phyloP scores from a whole-genome alignment of 2,113 vertebrate species.

The Patagioenas fasciata region DNA sequence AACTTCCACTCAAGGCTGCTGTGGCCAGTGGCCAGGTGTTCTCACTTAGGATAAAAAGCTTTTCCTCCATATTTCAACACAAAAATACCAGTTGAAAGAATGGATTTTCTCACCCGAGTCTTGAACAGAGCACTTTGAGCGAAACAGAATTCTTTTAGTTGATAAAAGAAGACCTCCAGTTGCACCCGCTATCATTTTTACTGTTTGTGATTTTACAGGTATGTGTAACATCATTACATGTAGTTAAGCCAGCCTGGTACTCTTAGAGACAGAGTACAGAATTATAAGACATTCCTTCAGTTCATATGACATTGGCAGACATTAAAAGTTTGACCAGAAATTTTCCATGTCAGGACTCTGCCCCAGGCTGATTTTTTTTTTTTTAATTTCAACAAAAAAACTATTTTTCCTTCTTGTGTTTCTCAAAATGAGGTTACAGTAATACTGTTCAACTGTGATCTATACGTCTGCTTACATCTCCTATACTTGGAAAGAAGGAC shows the following conservation, averaged over 20 bases:
- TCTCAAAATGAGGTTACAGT: neutral
- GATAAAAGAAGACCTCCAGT: neutral
- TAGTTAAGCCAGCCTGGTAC: neutral
- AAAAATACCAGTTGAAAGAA: neutral
- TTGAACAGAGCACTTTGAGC: neutral
- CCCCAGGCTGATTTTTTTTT: neutral
- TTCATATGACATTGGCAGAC: neutral
- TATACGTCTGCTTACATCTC: neutral
- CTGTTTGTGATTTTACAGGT: neutral
- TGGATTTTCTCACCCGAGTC: neutral
- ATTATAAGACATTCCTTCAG: neutral
- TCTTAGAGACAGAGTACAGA: neutral
- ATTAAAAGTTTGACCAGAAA: neutral
- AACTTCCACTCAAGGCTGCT: neutral
- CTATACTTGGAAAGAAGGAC: neutral
- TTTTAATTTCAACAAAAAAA: neutral
- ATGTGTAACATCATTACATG: neutral
- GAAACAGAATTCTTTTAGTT: neutral
- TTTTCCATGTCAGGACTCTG: constrained; percentile 28
- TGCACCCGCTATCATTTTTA: neutral
- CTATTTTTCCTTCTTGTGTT: neutral
- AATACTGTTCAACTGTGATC: neutral
- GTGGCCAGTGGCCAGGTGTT: neutral
- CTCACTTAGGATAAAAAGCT: neutral
- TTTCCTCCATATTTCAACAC: neutral